Conservation (phyloP, 2,113 vertebrate genomes). For the Alaudala cheleensis region DNA sequence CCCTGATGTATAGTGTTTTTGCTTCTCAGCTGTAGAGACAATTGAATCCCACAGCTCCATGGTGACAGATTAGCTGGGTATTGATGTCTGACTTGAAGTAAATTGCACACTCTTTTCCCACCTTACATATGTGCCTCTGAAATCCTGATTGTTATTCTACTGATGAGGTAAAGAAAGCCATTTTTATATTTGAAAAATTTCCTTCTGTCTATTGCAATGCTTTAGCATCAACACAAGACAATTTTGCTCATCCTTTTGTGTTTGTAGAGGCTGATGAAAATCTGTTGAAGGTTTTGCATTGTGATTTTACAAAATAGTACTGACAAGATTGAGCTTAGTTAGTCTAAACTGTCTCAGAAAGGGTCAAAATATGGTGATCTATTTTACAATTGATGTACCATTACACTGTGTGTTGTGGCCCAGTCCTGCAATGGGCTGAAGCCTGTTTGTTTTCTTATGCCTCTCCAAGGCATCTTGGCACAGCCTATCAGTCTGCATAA, state of each 20-base stretch:
- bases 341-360: neutral
- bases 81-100: neutral
- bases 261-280: neutral
- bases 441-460: neutral
- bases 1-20: neutral
- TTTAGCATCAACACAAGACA: neutral
- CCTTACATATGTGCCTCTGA: neutral
- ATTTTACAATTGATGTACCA: neutral
- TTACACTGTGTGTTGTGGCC: accelerated
- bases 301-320: neutral
- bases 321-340: neutral
- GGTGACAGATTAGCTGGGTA: neutral
- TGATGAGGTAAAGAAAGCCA: neutral
- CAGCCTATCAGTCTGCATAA: neutral
- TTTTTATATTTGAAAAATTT: neutral
- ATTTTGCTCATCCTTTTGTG: neutral
- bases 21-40: neutral
- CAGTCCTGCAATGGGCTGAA: neutral
- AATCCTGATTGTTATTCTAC: neutral
- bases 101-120: neutral
- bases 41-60: neutral
- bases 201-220: neutral
- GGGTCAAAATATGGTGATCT: neutral
- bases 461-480: neutral
- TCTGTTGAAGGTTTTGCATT: neutral